Evolutionary conservation across 2,113 vertebrate species (phyloP).

Genomic region (Gymnorhina tibicen): DNA sequence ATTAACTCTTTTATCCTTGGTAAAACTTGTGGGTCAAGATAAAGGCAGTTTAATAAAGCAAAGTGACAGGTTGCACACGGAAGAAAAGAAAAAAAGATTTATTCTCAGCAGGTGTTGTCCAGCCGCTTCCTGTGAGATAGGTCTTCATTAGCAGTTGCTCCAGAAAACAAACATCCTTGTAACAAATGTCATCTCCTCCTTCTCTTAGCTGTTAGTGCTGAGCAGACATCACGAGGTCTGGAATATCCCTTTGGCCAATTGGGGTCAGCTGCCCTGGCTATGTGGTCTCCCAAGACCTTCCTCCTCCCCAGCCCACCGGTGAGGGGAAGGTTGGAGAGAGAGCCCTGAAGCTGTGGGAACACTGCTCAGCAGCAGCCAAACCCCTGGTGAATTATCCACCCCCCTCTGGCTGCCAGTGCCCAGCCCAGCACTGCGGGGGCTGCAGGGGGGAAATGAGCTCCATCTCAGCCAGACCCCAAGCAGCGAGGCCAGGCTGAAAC

Average conservation of each 20-base stretch:
- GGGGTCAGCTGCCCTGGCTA: background rate
- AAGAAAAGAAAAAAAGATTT: background rate
- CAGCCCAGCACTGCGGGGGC: background rate
- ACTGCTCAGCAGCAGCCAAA: background rate
- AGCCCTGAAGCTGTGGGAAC: background rate
- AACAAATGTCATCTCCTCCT: background rate
- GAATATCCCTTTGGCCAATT: background rate
- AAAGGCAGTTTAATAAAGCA: background rate
- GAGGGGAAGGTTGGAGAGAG: background rate
- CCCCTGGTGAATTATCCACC: background rate
- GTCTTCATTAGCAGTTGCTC: background rate
- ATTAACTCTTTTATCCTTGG: background rate
- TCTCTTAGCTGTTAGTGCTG: background rate
- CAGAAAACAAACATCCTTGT: background rate
- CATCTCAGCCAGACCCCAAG: background rate
- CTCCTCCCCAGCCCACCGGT: background rate
- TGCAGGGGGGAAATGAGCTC: background rate
- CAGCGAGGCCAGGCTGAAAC: background rate
- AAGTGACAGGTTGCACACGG: background rate
- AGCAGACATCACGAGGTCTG: background rate
- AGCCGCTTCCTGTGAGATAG: background rate
- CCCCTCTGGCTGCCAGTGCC: background rate
- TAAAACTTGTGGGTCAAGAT: background rate
- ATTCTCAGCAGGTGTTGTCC: background rate
- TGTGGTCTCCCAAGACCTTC: background rate